Evolutionary conservation across 2,888 invertebrate genomes (phyloP).

Genomic region (Melangyna quadrimaculata): DNA sequence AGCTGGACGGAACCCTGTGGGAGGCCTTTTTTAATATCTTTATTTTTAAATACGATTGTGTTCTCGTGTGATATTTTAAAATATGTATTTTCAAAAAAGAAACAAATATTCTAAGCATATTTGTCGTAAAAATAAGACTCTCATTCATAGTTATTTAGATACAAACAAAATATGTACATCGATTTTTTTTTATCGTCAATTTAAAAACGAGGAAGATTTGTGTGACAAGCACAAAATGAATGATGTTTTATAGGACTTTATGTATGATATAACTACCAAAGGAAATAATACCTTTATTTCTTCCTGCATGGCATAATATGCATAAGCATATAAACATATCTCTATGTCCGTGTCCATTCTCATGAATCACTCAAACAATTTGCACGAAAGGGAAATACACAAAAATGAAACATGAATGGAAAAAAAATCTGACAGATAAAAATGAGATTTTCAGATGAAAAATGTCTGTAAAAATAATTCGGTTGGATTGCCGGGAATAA

Average conservation of each 20-base stretch:
- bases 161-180: neutral
- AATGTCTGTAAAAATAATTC: conserved; percentile 38
- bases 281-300: conserved; percentile 13
- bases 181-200: neutral
- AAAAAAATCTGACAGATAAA: conserved; percentile 45
- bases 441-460: conserved; percentile 49
- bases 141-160: neutral
- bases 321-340: conserved; percentile 27
- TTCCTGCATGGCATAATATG: conserved; percentile 3
- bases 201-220: neutral
- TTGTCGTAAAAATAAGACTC: neutral
- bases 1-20: neutral
- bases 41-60: too few relatives aligned
- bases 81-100: too few relatives aligned
- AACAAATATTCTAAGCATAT: neutral
- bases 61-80: too few relatives aligned
- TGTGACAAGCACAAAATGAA: conserved; percentile 18
- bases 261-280: neutral
- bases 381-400: conserved; percentile 29
- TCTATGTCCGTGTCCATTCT: conserved; percentile 17
- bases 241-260: conserved; percentile 12
- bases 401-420: conserved; percentile 20
- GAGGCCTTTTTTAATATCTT: neutral
- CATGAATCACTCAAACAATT: conserved; percentile 49
- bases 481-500: conserved; percentile 22